Conservation (phyloP, 35 echinoderm and acorn worm genomes). For the Eucidaris tribuloides region DNA sequence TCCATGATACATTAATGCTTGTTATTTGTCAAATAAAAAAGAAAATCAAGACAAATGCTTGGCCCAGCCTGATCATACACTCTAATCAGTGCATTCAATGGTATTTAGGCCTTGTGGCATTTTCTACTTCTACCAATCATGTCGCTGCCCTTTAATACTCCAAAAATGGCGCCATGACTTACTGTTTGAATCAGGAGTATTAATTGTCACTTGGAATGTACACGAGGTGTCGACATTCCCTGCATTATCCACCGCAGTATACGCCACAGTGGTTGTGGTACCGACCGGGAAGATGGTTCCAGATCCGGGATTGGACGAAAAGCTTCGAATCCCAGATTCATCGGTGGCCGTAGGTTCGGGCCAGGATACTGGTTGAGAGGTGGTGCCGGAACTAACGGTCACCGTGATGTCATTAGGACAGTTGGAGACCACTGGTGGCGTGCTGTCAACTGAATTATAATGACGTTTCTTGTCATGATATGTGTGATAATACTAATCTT, state of each 20-base stretch:
- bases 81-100: no score
- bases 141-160: no score
- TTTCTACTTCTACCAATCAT: no score
- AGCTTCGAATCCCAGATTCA: neutral
- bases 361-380: conserved; percentile 1
- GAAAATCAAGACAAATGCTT: neutral
- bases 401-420: conserved; percentile 27
- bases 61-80: conserved; percentile 5
- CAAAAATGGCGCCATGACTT: no score
- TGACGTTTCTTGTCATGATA: no score
- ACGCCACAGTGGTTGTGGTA: conserved; percentile 25
- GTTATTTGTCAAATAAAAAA: neutral
- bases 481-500: no score
- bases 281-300: conserved; percentile 16
- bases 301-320: neutral
- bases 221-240: conserved; percentile 16
- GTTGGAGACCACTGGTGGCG: neutral
- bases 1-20: no score
- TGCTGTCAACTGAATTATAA: neutral
- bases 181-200: neutral
- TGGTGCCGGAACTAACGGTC: neutral
- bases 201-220: neutral
- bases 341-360: conserved; percentile 29
- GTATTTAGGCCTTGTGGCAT: no score
- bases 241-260: conserved; percentile 16